phyloP scores from a whole-genome alignment of 2,797 vertebrate species.

The Anabas testudineus region DNA sequence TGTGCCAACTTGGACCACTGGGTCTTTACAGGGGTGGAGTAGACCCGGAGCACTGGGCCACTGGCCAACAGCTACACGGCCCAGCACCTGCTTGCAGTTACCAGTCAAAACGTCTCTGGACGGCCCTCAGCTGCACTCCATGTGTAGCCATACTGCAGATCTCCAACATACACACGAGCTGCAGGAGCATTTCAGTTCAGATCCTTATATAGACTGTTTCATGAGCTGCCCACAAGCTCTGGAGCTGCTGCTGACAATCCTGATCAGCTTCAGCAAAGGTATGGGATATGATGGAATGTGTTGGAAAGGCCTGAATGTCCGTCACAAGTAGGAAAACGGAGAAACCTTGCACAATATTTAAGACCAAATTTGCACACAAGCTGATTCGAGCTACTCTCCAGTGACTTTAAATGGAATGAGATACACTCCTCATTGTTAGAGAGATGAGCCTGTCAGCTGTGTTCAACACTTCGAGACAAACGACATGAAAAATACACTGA shows the following conservation, averaged over 20 bases:
- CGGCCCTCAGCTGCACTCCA: conserved; percentile 78
- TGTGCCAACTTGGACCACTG: conserved; percentile 75
- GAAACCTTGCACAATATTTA: background rate
- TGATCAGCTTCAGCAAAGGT: conserved; percentile 21
- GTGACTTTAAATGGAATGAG: background rate
- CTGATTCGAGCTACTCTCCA: background rate
- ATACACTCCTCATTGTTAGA: background rate
- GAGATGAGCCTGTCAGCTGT: background rate
- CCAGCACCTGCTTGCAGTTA: conserved; percentile 88
- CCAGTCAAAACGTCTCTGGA: conserved; percentile 60
- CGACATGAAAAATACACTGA: background rate
- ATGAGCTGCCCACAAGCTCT: conserved; percentile 34
- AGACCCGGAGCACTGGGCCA: conserved; percentile 51
- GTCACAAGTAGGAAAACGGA: background rate
- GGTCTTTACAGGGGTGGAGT: conserved; percentile 24
- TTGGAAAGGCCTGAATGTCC: background rate
- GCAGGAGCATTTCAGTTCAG: conserved; percentile 55
- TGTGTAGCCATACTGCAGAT: conserved; percentile 62
- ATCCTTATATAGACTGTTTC: conserved; percentile 80
- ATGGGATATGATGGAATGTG: background rate
- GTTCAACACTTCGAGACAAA: background rate
- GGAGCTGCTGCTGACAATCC: conserved; percentile 26
- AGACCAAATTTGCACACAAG: background rate
- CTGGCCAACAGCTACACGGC: conserved; percentile 74
- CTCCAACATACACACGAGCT: conserved; percentile 24